Base-by-base conservation (phyloP, 2,113 vertebrate species). In the Ariopsis seemanni region DNA sequence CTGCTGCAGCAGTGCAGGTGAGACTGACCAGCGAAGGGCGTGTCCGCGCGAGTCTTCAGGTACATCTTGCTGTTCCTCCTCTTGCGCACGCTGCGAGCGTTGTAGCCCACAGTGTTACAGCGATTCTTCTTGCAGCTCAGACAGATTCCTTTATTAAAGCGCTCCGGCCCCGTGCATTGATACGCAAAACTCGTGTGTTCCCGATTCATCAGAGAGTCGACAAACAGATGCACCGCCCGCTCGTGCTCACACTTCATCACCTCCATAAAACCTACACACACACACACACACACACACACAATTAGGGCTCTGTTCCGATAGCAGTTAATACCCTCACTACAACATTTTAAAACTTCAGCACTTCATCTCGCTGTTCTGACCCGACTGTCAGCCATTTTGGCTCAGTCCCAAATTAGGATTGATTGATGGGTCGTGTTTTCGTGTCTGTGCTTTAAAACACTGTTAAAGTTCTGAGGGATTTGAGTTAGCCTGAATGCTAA, bases 61-160 rank as follows among this genome's bases (percentile, higher is more conserved):
- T 99, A 99, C 98, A 99, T 99, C 91, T 97, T 99, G 91, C 90
- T 97, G 91, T 97, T 99, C 65, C 96, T 95, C 84, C 95, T 96
- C 87, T 96, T 97, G 1, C 96, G 93, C 58, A 94, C 97, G 78
- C 94, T 97, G 88, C 95, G 96, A 62, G 96, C 91, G 0, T 97
- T 97, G 94, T 99, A 99, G 85, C 98, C 98, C 0, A 99, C 97
- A 92, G 94, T 95, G 12, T 94, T 99, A 93, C 98, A 99, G 67
- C 98, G 97, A 90, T 99, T 97, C 90, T 98, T 99, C 81, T 98
- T 95, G 94, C 98, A 99, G 93, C 98, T 99, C 91, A 99, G 95
- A 89, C 98, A 99, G 93, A 99, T 97, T 0, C 98, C 98, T 91
- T 97, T 99, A 92, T 97, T 98, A 93, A 99, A 99, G 83, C 98